Conservation (phyloP, 2,888 invertebrate species). For the Anoplius nigerrimus region DNA sequence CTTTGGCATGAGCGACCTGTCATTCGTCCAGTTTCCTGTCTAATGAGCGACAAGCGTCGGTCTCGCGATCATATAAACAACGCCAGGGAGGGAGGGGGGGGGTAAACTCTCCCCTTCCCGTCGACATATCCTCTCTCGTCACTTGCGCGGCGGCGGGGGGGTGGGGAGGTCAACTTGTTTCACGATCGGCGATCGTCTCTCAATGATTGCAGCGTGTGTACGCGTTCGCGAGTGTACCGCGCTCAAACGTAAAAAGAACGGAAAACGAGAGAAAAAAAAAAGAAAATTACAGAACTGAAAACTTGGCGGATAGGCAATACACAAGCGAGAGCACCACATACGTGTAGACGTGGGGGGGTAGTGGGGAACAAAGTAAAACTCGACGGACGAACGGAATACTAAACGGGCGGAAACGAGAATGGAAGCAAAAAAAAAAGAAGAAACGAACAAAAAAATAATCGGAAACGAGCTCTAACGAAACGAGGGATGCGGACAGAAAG, state of each 20-base stretch:
- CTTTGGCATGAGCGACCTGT: no score
- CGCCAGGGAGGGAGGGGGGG: no score
- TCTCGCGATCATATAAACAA: no score
- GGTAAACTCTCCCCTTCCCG: no score
- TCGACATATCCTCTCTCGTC: no score
- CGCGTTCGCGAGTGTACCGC: not conserved
- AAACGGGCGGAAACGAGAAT: conserved; percentile 14
- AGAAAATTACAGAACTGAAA: not conserved
- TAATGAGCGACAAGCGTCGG: no score
- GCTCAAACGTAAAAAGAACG: not conserved
- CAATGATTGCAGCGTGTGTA: no score
- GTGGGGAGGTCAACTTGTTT: no score
- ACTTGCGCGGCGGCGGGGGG: no score
- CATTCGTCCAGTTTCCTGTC: no score
- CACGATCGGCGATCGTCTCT: no score
- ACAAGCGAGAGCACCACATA: not conserved
- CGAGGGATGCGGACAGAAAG: conserved; percentile 21
- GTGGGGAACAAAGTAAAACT: not conserved
- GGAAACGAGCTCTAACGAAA: conserved; percentile 20
- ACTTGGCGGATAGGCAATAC: not conserved
- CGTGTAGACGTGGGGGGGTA: no score
- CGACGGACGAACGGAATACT: not conserved
- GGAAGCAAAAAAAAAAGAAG: conserved; percentile 14
- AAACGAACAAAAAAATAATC: conserved; percentile 19
- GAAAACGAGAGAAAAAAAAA: not conserved